phyloP scores from a whole-genome alignment of 2,797 vertebrate genomes.

The Pseudotriccus pelzelni region DNA sequence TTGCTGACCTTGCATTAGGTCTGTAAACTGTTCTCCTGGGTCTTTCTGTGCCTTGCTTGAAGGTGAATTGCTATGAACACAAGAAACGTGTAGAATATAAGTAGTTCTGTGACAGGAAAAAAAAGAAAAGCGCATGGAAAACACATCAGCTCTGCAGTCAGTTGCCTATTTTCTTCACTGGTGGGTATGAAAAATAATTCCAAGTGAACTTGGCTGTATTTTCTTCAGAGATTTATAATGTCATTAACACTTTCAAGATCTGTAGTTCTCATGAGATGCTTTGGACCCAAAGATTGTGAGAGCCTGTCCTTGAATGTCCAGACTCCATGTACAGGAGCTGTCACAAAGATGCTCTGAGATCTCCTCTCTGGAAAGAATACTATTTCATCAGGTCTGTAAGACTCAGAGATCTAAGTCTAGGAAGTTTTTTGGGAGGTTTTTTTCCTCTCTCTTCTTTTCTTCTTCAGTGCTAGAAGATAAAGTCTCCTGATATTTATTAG shows the following conservation, averaged over 20 bases:
- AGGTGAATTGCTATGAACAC: background rate
- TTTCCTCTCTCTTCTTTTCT: fast-evolving
- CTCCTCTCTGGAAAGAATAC: background rate
- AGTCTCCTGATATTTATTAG: background rate
- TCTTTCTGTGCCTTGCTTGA: background rate
- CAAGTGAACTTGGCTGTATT: background rate
- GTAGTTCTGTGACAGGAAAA: background rate
- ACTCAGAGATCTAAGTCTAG: background rate
- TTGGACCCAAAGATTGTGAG: background rate
- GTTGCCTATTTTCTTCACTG: background rate
- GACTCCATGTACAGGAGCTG: fast-evolving
- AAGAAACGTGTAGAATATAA: background rate
- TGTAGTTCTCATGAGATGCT: background rate
- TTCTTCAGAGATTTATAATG: background rate
- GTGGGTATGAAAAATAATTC: background rate
- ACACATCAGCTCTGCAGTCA: background rate
- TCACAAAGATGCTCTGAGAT: background rate
- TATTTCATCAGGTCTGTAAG: background rate
- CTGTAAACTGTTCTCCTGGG: background rate
- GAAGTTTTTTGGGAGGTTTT: background rate
- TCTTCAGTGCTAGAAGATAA: background rate
- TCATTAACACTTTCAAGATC: background rate
- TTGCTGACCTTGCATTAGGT: background rate
- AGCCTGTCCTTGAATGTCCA: background rate
- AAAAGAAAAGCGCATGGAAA: background rate